Conservation (phyloP, 2,113 vertebrate genomes). For the Leiothrix lutea region DNA sequence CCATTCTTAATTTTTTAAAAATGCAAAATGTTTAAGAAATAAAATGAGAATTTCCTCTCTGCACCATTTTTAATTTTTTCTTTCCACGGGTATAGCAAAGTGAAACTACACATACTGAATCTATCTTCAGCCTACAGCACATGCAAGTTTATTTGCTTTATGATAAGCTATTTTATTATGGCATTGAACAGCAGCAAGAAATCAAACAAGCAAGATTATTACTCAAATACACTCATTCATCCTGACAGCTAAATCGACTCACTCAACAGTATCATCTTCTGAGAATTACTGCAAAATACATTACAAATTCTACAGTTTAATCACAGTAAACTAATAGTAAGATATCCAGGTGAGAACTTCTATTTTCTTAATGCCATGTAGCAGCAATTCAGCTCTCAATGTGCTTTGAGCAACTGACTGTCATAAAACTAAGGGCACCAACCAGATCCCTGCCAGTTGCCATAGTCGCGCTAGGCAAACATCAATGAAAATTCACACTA, state of each 20-base stretch:
- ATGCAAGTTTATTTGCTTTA: background rate
- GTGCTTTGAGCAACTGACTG: background rate
- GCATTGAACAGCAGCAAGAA: background rate
- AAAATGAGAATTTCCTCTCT: background rate
- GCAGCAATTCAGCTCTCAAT: background rate
- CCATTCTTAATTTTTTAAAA: rapidly evolving
- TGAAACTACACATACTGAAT: background rate
- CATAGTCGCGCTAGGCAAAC: rapidly evolving
- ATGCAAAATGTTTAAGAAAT: rapidly evolving
- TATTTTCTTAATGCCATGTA: background rate
- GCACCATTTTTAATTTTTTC: background rate
- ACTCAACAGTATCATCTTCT: background rate
- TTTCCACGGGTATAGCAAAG: background rate
- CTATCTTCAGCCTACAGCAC: background rate
- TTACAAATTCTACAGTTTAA: background rate
- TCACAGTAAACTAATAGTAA: background rate
- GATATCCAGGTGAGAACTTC: background rate
- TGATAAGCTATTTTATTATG: background rate
- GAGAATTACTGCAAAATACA: background rate
- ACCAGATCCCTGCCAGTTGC: background rate
- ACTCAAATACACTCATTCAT: background rate
- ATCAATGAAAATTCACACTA: background rate
- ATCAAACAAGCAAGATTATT: slow-evolving; percentile 7
- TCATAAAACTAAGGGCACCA: background rate
- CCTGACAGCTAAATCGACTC: background rate